A percentile compares a stretch with the other conserved stretches of the same genome.
Conservation (phyloP, 2,888 invertebrate species). For the Drosophila barbarae region DNA sequence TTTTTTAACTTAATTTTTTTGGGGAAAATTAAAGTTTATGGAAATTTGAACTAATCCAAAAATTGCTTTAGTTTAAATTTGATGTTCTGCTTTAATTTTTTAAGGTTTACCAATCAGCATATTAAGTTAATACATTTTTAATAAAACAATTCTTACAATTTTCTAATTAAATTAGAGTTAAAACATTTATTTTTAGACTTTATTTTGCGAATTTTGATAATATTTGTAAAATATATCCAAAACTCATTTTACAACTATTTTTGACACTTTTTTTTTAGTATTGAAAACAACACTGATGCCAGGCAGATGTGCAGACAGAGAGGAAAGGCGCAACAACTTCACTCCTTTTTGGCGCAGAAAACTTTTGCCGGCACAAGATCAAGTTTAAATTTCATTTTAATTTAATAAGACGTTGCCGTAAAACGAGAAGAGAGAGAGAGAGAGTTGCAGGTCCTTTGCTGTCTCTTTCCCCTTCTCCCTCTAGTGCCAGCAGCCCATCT, state of each 20-base stretch:
- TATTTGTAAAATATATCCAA: background rate
- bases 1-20: background rate
- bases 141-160: too few relatives aligned
- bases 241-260: background rate
- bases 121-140: too few relatives aligned
- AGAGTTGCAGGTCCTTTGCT: background rate
- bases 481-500: background rate
- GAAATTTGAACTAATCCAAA: too few relatives aligned
- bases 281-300: constrained; percentile 3
- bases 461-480: background rate
- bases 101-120: too few relatives aligned
- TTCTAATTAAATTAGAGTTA: too few relatives aligned
- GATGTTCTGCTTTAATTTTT: too few relatives aligned
- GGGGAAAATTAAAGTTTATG: background rate
- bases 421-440: constrained; percentile 3
- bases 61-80: too few relatives aligned
- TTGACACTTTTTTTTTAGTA: constrained; percentile 1
- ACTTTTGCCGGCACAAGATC: constrained; percentile 50
- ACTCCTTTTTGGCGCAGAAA: constrained; percentile 24
- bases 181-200: background rate
- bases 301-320: constrained; percentile 1
- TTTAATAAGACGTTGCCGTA: constrained; percentile 57
- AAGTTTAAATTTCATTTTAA: constrained; percentile 71
- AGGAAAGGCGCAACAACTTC: constrained; percentile 8
- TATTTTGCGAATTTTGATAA: background rate